These are phyloP conservation scores for Clanis bilineata DNA, from an alignment of 2,888 invertebrate species.

Conservation along the genomic window DNA sequence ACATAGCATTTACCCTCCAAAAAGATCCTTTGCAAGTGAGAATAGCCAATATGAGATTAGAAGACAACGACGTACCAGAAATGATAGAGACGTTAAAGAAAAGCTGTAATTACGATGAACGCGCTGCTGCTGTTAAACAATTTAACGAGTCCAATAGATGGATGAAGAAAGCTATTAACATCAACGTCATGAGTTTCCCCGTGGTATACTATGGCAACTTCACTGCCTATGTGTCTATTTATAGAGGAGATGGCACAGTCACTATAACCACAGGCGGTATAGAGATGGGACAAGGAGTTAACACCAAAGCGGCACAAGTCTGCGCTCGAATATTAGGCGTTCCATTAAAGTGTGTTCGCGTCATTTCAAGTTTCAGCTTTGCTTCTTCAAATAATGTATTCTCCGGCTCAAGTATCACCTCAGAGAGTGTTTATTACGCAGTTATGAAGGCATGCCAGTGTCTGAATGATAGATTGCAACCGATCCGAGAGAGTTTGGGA, in stretches of 20 bases:
- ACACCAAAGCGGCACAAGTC: constrained; percentile 90
- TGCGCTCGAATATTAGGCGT: constrained; percentile 88
- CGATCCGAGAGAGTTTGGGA: constrained; percentile 69
- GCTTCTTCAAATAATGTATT: constrained; percentile 83
- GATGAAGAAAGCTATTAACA: constrained; percentile 86
- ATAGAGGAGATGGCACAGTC: constrained; percentile 86
- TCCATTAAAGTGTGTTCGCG: constrained; percentile 81
- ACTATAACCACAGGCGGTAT: constrained; percentile 86
- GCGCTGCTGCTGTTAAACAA: constrained; percentile 72
- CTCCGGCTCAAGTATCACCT: constrained; percentile 86
- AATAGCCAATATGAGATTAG: constrained; percentile 76
- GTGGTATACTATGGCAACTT: constrained; percentile 80
- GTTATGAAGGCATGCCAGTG: constrained; percentile 83
- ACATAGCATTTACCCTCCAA: constrained; percentile 80
- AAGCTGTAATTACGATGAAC: constrained; percentile 78
- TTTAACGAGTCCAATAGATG: constrained; percentile 87
- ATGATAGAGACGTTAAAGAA: constrained; percentile 80
- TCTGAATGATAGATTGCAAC: constrained; percentile 80
- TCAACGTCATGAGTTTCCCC: constrained; percentile 86
- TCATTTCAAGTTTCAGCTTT: constrained; percentile 83
- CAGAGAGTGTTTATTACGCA: constrained; percentile 83
- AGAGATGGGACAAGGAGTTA: constrained; percentile 90
- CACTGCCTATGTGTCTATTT: constrained; percentile 84
- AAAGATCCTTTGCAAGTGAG: constrained; percentile 84
- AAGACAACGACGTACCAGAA: constrained; percentile 67